Percentiles rank a stretch among this genome's conserved stretches.
phyloP scores from a whole-genome alignment of 2,888 invertebrate species.

The Ochropleura leucogaster region DNA sequence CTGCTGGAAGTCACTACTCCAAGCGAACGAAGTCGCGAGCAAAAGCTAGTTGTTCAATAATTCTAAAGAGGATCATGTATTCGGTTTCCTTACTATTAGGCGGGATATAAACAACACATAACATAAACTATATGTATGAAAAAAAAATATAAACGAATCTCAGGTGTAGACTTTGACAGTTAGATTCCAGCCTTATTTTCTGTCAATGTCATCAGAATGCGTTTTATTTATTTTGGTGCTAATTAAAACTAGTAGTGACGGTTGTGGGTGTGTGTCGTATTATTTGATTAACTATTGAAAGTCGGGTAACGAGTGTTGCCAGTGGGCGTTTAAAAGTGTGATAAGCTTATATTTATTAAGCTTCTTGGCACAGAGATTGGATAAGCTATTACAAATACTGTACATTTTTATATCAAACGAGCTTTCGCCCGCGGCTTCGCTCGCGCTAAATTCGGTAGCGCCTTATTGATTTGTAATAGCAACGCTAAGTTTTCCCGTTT shows the following conservation, averaged over 20 bases:
- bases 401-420: too few relatives aligned
- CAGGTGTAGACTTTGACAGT: conserved; percentile 36
- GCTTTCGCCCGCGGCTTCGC: too few relatives aligned
- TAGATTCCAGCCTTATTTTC: conserved; percentile 39
- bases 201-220: conserved; percentile 47
- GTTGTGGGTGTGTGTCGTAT: conserved; percentile 49
- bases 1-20: too few relatives aligned
- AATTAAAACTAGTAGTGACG: conserved; percentile 54
- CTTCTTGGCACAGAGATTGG: conserved; percentile 25
- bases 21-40: too few relatives aligned
- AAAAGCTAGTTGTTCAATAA: too few relatives aligned
- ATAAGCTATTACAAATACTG: conserved; percentile 2
- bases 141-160: conserved; percentile 28
- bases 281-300: conserved; percentile 50
- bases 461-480: too few relatives aligned
- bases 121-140: conserved; percentile 5
- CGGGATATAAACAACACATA: too few relatives aligned
- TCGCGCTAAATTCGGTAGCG: too few relatives aligned
- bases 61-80: too few relatives aligned
- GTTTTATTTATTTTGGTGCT: conserved; percentile 58
- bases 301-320: conserved; percentile 47
- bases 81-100: too few relatives aligned
- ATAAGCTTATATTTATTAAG: conserved; percentile 41
- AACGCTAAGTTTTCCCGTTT: too few relatives aligned
- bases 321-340: conserved; percentile 51